Percentiles rank a stretch among this genome's conserved stretches.
Evolutionary conservation across 1,140 invertebrate species (phyloP).

Genomic region (Drosophila arizonae): DNA sequence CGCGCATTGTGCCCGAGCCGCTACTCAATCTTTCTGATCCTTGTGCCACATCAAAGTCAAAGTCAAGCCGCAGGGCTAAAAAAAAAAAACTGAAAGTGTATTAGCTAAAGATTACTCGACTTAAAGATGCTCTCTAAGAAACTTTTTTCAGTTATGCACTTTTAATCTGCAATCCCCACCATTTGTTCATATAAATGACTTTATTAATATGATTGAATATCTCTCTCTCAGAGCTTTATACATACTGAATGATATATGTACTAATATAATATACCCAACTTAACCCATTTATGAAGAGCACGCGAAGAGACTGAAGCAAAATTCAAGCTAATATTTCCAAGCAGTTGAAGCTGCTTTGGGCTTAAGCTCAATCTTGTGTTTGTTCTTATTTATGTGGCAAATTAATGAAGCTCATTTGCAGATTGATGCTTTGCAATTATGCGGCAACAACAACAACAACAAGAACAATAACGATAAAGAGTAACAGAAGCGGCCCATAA

Average conservation of each 20-base stretch:
- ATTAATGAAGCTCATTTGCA: conserved; percentile 76
- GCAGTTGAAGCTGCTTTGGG: conserved; percentile 19
- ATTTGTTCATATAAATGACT: too few relatives aligned
- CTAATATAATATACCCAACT: background rate
- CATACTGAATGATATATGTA: too few relatives aligned
- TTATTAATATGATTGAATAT: background rate
- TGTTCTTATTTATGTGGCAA: conserved; percentile 55
- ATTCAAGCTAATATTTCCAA: conserved; percentile 23
- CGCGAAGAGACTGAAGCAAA: background rate
- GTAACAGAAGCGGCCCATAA: conserved; percentile 37
- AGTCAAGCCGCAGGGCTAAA: conserved; percentile 32
- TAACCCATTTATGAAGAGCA: background rate
- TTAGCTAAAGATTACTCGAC: background rate
- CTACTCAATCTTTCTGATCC: conserved; percentile 39
- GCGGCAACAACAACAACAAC: conserved; percentile 44
- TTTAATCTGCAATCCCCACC: too few relatives aligned
- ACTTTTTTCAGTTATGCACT: too few relatives aligned
- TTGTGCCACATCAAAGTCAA: conserved; percentile 51
- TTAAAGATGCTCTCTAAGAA: background rate
- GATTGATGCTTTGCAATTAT: conserved; percentile 80
- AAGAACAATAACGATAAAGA: conserved; percentile 43
- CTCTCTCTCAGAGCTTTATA: background rate
- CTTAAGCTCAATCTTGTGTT: conserved; percentile 43
- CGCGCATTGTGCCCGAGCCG: conserved; percentile 12
- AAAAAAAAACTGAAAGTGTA: background rate